Evolutionary conservation across 2,797 vertebrate species (phyloP), one percentile per base, ranked within the genome.

Genomic region (Thalassophryne amazonica): DNA sequence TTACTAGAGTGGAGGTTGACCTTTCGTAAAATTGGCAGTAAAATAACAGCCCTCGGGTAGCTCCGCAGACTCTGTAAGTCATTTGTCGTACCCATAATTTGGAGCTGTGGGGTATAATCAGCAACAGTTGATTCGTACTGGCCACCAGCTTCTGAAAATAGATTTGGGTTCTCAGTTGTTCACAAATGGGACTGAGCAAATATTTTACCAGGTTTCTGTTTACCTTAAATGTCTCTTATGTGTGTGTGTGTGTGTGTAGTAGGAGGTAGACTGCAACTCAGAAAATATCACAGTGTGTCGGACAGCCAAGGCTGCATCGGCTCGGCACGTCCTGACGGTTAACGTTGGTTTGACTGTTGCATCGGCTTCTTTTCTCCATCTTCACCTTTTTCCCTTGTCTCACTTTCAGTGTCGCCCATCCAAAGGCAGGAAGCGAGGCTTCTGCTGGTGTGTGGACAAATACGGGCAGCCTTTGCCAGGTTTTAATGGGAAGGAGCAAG

Each of bases 361-460:
- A 15, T 12, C 13, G 14, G 11, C 35, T 32, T 41, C 14, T 52
- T 42, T 31, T 33, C n/a, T 55, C 24, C 53, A 42, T 31, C 31
- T 63, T 68, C 53, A 70, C 56, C 62, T 48, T 61, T n/a, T 34
- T 67, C 22, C 36, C 54, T 18, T 77, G 30, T 30, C 65, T 66
- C 49, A 29, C 35, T 66, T 60, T 7, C 86, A 98, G 95, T 98
- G 96, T 69, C 93, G 93, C 70, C 94, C 95, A 1, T 97, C 96
- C 71, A 97, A 94, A 83, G 96, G 96, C 82, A 89, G 90, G 69
- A 97, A 94, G 82, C 92, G 95, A 43, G 96, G 96, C 53, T 92
- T 92, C 83, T 98, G 95, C 86, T 98, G 95, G 96, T 96, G 94
- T 0, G 95, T 97, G 85, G 96, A 98, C 85, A 98, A 96, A 81